These are phyloP conservation scores for Zeugodacus cucurbitae DNA, from an alignment of 1,140 invertebrate genomes.

Conservation along the genomic window DNA sequence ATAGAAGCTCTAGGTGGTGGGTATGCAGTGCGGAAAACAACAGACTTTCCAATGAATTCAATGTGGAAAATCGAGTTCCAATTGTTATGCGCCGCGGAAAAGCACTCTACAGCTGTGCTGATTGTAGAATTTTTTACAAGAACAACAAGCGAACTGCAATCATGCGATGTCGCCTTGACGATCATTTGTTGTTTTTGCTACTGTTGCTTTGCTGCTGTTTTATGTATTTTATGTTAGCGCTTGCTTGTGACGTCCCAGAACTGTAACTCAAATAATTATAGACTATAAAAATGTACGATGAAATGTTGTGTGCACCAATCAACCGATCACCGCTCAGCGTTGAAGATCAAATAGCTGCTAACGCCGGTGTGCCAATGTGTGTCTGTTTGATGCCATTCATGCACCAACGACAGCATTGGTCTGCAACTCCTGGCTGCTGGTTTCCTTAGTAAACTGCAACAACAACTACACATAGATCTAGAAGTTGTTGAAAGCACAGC, in stretches of 20 bases:
- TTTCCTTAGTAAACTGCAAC: too few species aligned
- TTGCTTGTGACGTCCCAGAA: not conserved
- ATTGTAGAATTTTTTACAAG: not conserved
- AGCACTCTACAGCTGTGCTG: not conserved
- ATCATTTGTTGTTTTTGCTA: not conserved
- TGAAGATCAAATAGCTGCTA: not conserved
- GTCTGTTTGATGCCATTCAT: not conserved
- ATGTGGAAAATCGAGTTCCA: not conserved
- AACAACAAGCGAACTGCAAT: not conserved
- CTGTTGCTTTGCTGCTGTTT: not conserved
- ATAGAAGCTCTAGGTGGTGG: not conserved
- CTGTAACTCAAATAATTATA: slow-evolving; percentile 32
- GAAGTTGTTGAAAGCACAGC: not conserved
- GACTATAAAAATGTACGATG: slow-evolving; percentile 29
- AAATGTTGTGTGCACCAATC: not conserved
- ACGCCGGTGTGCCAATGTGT: not conserved
- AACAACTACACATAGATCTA: too few species aligned
- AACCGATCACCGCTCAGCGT: not conserved
- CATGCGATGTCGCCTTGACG: not conserved
- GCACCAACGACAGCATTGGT: not conserved
- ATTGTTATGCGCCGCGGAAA: not conserved
- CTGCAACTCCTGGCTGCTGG: too few species aligned
- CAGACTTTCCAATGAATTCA: not conserved
- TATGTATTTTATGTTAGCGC: not conserved
- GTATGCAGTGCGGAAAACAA: not conserved